Evolutionary conservation across 2,113 vertebrate genomes (phyloP).

Genomic region (Columbina picui): DNA sequence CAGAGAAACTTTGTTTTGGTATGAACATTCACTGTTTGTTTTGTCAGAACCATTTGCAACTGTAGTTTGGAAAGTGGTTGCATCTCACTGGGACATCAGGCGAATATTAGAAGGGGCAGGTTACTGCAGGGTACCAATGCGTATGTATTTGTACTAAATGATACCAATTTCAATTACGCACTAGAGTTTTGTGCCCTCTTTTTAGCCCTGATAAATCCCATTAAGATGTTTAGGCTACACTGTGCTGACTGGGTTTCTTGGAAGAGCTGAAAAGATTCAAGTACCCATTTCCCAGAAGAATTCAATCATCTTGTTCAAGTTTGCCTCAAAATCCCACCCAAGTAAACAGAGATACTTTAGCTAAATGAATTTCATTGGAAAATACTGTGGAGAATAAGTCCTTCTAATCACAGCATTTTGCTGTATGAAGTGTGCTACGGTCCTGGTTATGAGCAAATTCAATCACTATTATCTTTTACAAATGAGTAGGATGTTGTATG

Average conservation of each 20-base stretch:
- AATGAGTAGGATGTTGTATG: background rate
- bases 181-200: background rate
- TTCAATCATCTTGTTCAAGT: background rate
- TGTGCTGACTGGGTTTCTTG: background rate
- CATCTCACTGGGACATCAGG: background rate
- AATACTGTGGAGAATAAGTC: background rate
- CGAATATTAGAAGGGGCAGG: background rate
- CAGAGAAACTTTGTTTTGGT: background rate
- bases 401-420: background rate
- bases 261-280: background rate
- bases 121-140: background rate
- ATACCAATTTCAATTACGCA: background rate
- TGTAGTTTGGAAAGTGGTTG: background rate
- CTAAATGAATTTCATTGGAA: background rate
- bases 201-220: background rate
- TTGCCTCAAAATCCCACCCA: background rate
- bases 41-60: background rate
- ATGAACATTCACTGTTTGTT: background rate
- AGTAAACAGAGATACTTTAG: background rate
- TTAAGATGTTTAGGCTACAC: background rate
- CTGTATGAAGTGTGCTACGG: background rate
- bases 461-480: background rate
- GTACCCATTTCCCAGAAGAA: background rate
- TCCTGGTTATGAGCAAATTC: background rate
- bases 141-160: background rate